Base-by-base conservation (phyloP, 1,140 invertebrate species). In the Apocrypta bakeri region DNA sequence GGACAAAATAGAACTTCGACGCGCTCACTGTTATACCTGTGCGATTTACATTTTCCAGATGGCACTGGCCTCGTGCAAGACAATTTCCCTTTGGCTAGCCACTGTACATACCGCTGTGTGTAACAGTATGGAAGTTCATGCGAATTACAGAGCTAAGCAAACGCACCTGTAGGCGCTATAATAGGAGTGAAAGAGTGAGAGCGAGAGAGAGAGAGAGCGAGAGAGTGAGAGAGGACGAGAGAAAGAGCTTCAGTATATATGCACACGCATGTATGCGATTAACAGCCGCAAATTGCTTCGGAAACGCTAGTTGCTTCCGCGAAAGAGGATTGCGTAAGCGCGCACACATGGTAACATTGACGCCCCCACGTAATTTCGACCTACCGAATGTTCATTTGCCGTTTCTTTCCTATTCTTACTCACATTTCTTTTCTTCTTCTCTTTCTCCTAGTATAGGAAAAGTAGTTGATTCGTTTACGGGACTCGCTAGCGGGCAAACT, bases 231-330 rank as follows among this genome's bases (percentile, higher is more conserved):
- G 48, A 56, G 48, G n/a, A 21, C 21, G 63, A 48, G 21, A 56
- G 48, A n/a, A 21, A 56, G 48, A 2, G 48, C 48, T 37, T 37
- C 33, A 7, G 48, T 56, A 48, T 17, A 48, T 2, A 56, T 17
- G 17, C 80, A 76, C 71, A 82, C 73, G 82, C 31, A 42, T 56
- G 64, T 21, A 24, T 17, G 24, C 79, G 85, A 87, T 87, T 84
- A 83, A 83, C 78, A 72, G 79, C 79, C 82, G 84, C 85, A 88
- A 88, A 87, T 88, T 87, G 85, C 85, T 86, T 85, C 83, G 84
- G 82, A 86, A 86, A 84, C 83, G 83, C 79, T 73, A 81, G 33
- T 69, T 25, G 31, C 37, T 74, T 75, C 71, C 17, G 71, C 24
- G 71, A 73, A 42, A n/a, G 31, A 66, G 56, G 14, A 6, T 66